A percentile compares a stretch with the other conserved stretches of the same genome.
These are phyloP conservation scores for Lathamus discolor DNA, from an alignment of 2,113 vertebrate genomes.

Conservation along the genomic window DNA sequence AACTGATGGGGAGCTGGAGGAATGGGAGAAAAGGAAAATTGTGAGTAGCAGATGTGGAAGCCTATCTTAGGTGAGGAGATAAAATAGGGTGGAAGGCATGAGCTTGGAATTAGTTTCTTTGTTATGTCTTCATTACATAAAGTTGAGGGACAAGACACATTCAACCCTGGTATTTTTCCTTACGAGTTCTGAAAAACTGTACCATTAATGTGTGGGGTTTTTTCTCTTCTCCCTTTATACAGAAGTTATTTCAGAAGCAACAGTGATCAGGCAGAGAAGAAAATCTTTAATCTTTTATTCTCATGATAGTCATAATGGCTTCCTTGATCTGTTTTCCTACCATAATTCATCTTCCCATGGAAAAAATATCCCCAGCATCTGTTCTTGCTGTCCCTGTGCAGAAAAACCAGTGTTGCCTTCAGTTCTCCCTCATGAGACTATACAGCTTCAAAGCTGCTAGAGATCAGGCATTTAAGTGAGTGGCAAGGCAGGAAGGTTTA, in stretches of 20 bases:
- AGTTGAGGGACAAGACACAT: neutral
- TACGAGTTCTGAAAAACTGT: neutral
- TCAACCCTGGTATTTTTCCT: neutral
- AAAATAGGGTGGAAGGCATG: neutral
- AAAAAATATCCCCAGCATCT: neutral
- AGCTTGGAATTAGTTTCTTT: neutral
- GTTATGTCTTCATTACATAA: neutral
- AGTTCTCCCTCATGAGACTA: neutral
- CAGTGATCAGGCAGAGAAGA: neutral
- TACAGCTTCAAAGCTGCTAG: neutral
- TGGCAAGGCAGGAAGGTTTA: neutral
- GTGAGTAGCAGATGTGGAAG: neutral
- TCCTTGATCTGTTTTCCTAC: neutral
- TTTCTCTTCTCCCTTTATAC: neutral
- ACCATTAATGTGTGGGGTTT: fast-evolving
- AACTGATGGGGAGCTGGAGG: neutral
- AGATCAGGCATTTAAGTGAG: neutral
- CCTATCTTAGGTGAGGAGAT: neutral
- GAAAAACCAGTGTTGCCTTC: neutral
- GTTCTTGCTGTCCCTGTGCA: neutral
- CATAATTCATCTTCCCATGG: neutral
- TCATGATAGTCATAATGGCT: neutral
- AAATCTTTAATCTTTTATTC: neutral
- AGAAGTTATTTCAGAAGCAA: neutral
- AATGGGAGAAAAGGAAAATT: neutral